Percentiles rank a stretch among this genome's conserved stretches.
Evolutionary conservation across 2,797 vertebrate genomes (phyloP).

Genomic region (Tapirus indicus): DNA sequence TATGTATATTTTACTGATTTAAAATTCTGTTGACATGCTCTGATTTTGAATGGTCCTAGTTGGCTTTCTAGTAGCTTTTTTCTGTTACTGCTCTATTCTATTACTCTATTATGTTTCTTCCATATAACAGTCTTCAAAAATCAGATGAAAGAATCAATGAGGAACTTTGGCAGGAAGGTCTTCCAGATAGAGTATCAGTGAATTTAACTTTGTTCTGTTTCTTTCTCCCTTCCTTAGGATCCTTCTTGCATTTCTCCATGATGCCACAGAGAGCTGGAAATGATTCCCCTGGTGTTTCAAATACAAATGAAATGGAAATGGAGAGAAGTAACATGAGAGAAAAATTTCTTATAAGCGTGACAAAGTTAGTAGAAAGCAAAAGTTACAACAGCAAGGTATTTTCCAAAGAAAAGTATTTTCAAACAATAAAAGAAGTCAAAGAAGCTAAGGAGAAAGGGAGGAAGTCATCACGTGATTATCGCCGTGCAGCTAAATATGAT

Average conservation of each 20-base stretch:
- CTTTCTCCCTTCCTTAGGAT: neutral
- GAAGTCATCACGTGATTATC: neutral
- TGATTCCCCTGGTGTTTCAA: neutral
- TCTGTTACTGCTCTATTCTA: neutral
- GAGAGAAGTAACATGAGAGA: slow-evolving; percentile 19
- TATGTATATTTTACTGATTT: neutral
- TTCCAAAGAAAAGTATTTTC: slow-evolving; percentile 69
- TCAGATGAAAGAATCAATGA: neutral
- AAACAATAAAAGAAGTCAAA: slow-evolving; percentile 59
- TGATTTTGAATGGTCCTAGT: neutral
- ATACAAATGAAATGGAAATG: slow-evolving; percentile 3
- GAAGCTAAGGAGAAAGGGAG: slow-evolving; percentile 49
- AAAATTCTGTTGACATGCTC: neutral
- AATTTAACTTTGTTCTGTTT: neutral
- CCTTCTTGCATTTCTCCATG: neutral
- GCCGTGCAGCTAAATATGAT: neutral
- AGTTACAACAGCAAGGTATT: slow-evolving; percentile 63
- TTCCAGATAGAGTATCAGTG: neutral
- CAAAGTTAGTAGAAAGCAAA: slow-evolving; percentile 56
- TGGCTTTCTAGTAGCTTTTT: slow-evolving; percentile 1
- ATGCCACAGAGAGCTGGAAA: slow-evolving; percentile 16
- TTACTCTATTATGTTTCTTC: neutral
- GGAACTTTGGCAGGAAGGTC: neutral
- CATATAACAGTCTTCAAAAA: slow-evolving; percentile 7
- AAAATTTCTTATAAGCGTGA: slow-evolving; percentile 4